Base-by-base conservation (phyloP, 2,797 vertebrate genomes). In the Fratercula arctica region DNA sequence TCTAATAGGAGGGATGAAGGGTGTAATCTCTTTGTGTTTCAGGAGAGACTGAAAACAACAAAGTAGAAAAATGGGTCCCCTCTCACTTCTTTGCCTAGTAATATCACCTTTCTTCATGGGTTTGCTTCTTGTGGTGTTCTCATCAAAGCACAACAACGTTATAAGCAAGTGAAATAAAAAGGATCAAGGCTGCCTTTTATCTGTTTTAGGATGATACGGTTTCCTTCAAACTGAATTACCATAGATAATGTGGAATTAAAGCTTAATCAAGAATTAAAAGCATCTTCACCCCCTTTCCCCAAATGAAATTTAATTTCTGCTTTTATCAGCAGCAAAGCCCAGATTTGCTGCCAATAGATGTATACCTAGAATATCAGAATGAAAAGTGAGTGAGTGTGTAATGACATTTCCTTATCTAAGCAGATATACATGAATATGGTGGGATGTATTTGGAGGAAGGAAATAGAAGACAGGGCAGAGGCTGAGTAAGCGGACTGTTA, bases 251-350 rank as follows among this genome's bases (percentile, higher is more conserved):
- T 87, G 25, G 57, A 93, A 90, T 90, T 87, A 79, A 87, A 93
- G 61, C 28, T 77, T 80, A 67, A 80, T 70, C 35, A 87, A 82
- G 64, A 94, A 82, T 69, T 77, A 57, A 89, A 94, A 87, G 50
- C 45, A 50, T 45, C n/a, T 76, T 88, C 68, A 91, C 21, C 16
- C 35, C 3, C 14, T 91, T 94, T 85, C 70, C 48, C 24, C 43
- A n/a, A 53, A 80, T 17, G 66, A 16, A 79, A 63, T 68, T 54
- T 66, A 59, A 59, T 89, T 79, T 93, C 61, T 51, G 25, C 41
- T 81, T 91, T 75, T 79, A 56, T 81, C 64, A 73, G 25, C 74
- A 94, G 69, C 37, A 86, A 75, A 85, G 21, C 19, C 13, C 14
- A 9, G 18, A 79, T 66, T 82, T 95, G 39, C 61, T 89, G 59